Percentiles rank a stretch among this genome's conserved stretches.
Evolutionary conservation across 2,113 vertebrate genomes (phyloP).

Genomic region (Pseudopipra pipra): DNA sequence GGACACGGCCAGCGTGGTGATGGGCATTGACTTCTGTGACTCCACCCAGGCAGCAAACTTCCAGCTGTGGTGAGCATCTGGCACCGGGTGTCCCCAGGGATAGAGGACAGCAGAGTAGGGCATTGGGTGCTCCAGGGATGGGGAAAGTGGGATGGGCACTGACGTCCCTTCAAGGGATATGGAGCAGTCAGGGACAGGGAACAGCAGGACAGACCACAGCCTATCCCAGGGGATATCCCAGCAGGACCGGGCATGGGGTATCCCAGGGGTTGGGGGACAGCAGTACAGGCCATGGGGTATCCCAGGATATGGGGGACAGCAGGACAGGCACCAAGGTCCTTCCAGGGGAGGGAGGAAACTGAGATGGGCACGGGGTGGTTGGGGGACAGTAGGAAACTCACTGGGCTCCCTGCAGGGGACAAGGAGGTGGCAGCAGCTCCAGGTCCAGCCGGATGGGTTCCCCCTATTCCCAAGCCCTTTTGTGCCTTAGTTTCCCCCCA

Average conservation of each 20-base stretch:
- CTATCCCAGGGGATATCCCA: not conserved
- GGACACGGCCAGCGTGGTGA: conserved; percentile 79
- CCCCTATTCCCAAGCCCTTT: not conserved
- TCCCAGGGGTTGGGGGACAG: not conserved
- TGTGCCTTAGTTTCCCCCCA: not conserved
- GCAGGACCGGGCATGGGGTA: not conserved
- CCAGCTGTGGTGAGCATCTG: conserved; percentile 88
- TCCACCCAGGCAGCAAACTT: conserved; percentile 97
- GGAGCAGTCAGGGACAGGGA: not conserved
- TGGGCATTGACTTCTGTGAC: conserved; percentile 98
- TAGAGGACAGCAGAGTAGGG: not conserved
- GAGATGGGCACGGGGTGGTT: rapidly evolving
- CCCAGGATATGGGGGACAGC: not conserved
- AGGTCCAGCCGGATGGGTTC: not conserved
- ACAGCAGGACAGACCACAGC: not conserved
- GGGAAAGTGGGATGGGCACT: not conserved
- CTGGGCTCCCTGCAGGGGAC: not conserved
- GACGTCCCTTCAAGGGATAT: not conserved
- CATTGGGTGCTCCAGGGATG: not conserved
- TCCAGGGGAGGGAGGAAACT: not conserved
- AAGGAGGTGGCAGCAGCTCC: not conserved
- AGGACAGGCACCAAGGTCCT: not conserved
- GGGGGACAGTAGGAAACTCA: not conserved
- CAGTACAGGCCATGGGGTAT: not conserved
- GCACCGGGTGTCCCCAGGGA: not conserved